phyloP scores from a whole-genome alignment of 1,140 invertebrate genomes.

The Aricia agestis region DNA sequence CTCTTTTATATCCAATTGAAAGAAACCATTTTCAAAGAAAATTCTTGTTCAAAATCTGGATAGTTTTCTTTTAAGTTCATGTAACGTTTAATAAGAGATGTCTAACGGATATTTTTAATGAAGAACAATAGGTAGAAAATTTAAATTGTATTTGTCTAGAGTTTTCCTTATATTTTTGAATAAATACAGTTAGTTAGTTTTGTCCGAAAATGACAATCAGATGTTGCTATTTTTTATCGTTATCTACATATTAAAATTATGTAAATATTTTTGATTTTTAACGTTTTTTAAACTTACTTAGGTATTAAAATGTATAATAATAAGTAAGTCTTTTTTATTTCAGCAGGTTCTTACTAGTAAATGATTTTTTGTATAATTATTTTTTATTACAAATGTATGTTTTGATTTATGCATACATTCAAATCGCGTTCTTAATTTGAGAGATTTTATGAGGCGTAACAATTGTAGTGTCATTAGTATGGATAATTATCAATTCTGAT shows the following conservation, averaged over 20 bases:
- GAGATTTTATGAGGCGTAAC: not conserved
- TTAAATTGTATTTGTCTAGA: too few relatives aligned
- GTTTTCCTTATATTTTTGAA: too few relatives aligned
- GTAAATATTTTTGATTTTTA: too few relatives aligned
- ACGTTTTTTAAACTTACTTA: too few relatives aligned
- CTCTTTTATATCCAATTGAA: not conserved
- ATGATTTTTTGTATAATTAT: not conserved
- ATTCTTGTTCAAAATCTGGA: not conserved
- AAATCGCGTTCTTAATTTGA: not conserved
- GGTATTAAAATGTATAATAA: too few relatives aligned
- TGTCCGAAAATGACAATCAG: too few relatives aligned
- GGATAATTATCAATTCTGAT: not conserved
- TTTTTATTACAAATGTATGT: not conserved
- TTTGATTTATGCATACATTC: not conserved
- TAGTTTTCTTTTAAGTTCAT: not conserved
- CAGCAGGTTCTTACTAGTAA: not conserved
- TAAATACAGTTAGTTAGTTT: too few relatives aligned
- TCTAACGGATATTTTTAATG: not conserved
- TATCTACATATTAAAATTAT: too few relatives aligned
- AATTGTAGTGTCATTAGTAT: not conserved
- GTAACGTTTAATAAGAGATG: too few relatives aligned
- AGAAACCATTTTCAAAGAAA: not conserved
- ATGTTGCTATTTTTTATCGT: too few relatives aligned
- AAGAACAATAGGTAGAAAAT: too few relatives aligned
- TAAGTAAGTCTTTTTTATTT: too few relatives aligned